Evolutionary conservation across 2,888 invertebrate species (phyloP), one percentile per base, ranked within the genome.

Genomic region (Caenorhabditis zanzibari): DNA sequence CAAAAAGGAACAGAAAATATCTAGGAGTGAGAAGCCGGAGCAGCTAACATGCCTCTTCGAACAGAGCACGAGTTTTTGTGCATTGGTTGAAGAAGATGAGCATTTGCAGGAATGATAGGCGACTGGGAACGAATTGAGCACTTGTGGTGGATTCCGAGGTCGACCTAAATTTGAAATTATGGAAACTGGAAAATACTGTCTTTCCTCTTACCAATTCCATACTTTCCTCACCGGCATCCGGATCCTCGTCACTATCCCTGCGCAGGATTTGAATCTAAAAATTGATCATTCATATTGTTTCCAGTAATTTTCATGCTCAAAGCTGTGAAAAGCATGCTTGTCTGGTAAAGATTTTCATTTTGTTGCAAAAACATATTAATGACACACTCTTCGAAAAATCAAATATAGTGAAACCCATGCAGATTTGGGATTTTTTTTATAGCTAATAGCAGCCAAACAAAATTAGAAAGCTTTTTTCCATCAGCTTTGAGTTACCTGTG

Each of bases 191-290:
- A n/a, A 38, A 63, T 26, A 16, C 7, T 9, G 5, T 1, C n/a
- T 35, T 19, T 63, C n/a, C n/a, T n/a, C n/a, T 84, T 58, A 89
- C 89, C 87, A 89, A 38, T 82, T 89, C 89, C 82, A 89, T 84
- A 54, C 87, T 86, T 35, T 89, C 89, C 32, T 89, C 89, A 0
- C 85, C 87, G 7, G 82, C 84, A 71, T 89, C 87, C 3, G 86
- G 85, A 63, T 89, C 89, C 56, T 86, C 88, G 64, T 89, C 89
- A 28, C 85, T 85, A 49, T 89, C 88, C 19, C 87, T 82, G 28
- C 88, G 82, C 4, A 89, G 63, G 24, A 89, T 87, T 84, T 88
- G 81, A 38, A 86, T 87, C 87, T 87, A 82, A 54, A 69, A 52
- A 9, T 35, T 7, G 58, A 58, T 28, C 19, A 32, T 14, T 14